Evolutionary conservation across 1,140 invertebrate genomes (phyloP).

Genomic region (Philaenus spumarius): DNA sequence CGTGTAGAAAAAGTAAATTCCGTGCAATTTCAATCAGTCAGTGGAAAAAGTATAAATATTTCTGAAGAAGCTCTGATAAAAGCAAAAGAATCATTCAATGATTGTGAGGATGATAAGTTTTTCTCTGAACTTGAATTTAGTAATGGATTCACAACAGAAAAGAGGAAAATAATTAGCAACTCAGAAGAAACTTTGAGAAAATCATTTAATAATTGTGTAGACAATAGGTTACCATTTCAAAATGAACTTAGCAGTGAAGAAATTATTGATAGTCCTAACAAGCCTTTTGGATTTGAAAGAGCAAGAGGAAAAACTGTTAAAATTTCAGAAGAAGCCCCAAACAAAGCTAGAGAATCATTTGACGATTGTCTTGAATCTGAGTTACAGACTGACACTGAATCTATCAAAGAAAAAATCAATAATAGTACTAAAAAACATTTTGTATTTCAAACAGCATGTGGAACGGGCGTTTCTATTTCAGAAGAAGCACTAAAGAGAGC

Average conservation of each 20-base stretch:
- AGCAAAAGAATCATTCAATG: too few relatives aligned
- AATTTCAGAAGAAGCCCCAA: conserved; percentile 13
- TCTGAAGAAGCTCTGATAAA: conserved; percentile 19
- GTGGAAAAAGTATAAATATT: conserved; percentile 27
- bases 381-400: not conserved
- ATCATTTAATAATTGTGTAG: conserved; percentile 20
- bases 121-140: not conserved
- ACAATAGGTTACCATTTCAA: too few relatives aligned
- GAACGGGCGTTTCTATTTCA: conserved; percentile 14
- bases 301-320: conserved; percentile 20
- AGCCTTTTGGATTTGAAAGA: conserved; percentile 31
- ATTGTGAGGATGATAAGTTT: too few relatives aligned
- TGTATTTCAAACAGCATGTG: conserved; percentile 25
- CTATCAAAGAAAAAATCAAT: not conserved
- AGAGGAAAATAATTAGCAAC: conserved; percentile 18
- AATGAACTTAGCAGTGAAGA: too few relatives aligned
- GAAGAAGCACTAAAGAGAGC: conserved; percentile 23
- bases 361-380: conserved; percentile 10
- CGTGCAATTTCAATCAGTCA: conserved; percentile 19
- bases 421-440: conserved; percentile 3
- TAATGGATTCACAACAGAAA: conserved; percentile 34
- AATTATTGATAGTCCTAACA: too few relatives aligned
- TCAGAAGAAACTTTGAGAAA: conserved; percentile 23
- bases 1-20: too few relatives aligned
- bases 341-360: conserved; percentile 18